Percentiles rank a stretch among this genome's conserved stretches.
Conservation (phyloP, 2,888 invertebrate species). For the Cephalotes varians region DNA sequence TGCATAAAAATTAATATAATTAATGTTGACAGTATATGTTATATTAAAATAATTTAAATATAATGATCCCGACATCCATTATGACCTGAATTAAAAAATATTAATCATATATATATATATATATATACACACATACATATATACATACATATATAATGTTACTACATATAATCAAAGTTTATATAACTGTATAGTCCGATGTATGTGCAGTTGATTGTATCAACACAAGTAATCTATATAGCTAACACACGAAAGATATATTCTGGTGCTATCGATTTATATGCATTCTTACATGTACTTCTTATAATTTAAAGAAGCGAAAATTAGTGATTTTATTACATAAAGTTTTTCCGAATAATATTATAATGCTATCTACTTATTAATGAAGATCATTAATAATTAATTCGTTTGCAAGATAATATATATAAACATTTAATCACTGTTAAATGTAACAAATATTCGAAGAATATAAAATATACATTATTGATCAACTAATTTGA, state of each 20-base stretch:
- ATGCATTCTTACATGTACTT: neutral
- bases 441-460: slow-evolving; percentile 54
- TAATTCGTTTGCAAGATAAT: neutral
- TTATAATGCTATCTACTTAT: neutral
- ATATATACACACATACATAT: too few species aligned
- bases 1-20: slow-evolving; percentile 21
- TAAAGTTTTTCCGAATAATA: slow-evolving; percentile 13
- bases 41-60: slow-evolving; percentile 13
- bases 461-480: slow-evolving; percentile 57
- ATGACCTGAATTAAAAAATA: neutral
- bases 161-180: slow-evolving; percentile 28
- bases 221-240: slow-evolving; percentile 1
- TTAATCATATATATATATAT: slow-evolving; percentile 6
- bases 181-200: neutral
- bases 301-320: neutral
- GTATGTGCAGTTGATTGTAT: slow-evolving; percentile 25
- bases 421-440: slow-evolving; percentile 25
- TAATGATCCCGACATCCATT: neutral
- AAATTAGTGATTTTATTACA: neutral
- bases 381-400: slow-evolving; percentile 16
- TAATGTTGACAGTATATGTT: slow-evolving; percentile 13
- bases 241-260: slow-evolving; percentile 1
- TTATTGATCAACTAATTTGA: slow-evolving; percentile 29
- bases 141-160: slow-evolving; percentile 10
- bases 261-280: slow-evolving; percentile 3